phyloP scores from a whole-genome alignment of 1,140 invertebrate species.

The Metaphire vulgaris region DNA sequence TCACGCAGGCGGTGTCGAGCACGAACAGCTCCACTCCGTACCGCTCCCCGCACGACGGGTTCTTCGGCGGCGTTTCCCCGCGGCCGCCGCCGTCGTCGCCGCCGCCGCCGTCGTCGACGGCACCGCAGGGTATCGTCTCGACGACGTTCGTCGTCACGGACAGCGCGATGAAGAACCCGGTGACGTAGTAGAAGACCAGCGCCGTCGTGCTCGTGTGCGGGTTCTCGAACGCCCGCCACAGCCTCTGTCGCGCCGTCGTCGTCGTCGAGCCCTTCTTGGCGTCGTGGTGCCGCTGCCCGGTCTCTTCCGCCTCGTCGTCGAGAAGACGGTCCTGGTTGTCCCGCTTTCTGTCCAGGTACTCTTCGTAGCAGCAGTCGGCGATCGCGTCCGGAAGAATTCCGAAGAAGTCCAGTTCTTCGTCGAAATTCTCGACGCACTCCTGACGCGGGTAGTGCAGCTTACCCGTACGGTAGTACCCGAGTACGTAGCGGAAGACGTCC shows the following conservation, averaged over 20 bases:
- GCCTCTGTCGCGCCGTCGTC: slow-evolving; percentile 77
- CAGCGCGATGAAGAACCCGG: slow-evolving; percentile 99
- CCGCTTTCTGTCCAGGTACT: slow-evolving; percentile 94
- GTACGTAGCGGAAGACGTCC: too few relatives aligned
- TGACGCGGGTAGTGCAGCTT: slow-evolving; percentile 98
- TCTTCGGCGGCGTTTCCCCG: too few relatives aligned
- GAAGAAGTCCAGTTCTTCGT: slow-evolving; percentile 98
- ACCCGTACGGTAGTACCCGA: too few relatives aligned
- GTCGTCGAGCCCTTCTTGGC: slow-evolving; percentile 50
- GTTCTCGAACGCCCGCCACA: slow-evolving; percentile 99
- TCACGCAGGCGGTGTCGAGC: too few relatives aligned
- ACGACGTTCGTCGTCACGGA: slow-evolving; percentile 98
- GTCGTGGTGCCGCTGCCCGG: too few relatives aligned
- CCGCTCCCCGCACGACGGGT: slow-evolving; percentile 87
- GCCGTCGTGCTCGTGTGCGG: slow-evolving; percentile 97
- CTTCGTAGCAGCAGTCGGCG: slow-evolving; percentile 95
- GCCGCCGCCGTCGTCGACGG: slow-evolving; percentile 60
- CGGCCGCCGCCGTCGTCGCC: slow-evolving; percentile 80
- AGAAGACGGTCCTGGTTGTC: slow-evolving; percentile 97
- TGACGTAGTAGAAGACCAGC: slow-evolving; percentile 98
- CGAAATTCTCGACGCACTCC: slow-evolving; percentile 96
- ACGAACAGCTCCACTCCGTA: slow-evolving; percentile 99
- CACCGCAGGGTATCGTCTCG: slow-evolving; percentile 84
- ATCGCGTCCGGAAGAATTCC: slow-evolving; percentile 99
- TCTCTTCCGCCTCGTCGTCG: slow-evolving; percentile 84